A percentile compares a stretch with the other conserved stretches of the same genome.
Conservation (phyloP, 2,113 vertebrate species). For the Misgurnus mizolepis region DNA sequence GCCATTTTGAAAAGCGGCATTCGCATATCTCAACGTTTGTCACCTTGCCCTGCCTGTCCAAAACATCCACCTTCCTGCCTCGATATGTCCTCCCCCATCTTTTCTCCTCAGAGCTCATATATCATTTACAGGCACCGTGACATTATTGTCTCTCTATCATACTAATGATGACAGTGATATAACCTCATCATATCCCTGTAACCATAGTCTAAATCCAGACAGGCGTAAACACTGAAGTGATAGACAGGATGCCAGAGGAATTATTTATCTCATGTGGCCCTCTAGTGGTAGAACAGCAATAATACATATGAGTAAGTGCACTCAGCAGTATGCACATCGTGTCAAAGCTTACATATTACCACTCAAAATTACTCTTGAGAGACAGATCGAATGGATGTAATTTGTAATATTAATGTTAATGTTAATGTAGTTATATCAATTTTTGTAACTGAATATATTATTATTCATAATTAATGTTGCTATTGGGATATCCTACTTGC, state of each 20-base stretch:
- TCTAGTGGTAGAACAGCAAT: slow-evolving; percentile 33
- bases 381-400: too few relatives aligned
- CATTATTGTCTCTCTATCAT: slow-evolving; percentile 11
- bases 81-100: slow-evolving; percentile 9
- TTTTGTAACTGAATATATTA: too few relatives aligned
- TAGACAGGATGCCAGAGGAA: neutral
- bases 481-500: too few relatives aligned
- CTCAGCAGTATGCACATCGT: neutral
- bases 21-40: neutral
- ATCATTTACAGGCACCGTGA: slow-evolving; percentile 13
- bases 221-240: neutral
- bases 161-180: slow-evolving; percentile 30
- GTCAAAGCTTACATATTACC: too few relatives aligned
- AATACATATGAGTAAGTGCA: neutral
- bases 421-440: too few relatives aligned
- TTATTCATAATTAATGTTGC: too few relatives aligned
- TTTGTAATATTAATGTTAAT: too few relatives aligned
- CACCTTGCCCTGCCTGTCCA: neutral
- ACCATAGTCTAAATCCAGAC: slow-evolving; percentile 3
- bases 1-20: slow-evolving; percentile 4
- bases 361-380: too few relatives aligned
- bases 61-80: slow-evolving; percentile 12
- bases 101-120: slow-evolving; percentile 5
- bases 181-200: neutral
- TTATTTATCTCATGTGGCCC: slow-evolving; percentile 15